A percentile compares a stretch with the other conserved stretches of the same genome.
These are phyloP conservation scores for Kuschelorhynchus macadamiae DNA, from an alignment of 2,888 invertebrate species.

Conservation along the genomic window DNA sequence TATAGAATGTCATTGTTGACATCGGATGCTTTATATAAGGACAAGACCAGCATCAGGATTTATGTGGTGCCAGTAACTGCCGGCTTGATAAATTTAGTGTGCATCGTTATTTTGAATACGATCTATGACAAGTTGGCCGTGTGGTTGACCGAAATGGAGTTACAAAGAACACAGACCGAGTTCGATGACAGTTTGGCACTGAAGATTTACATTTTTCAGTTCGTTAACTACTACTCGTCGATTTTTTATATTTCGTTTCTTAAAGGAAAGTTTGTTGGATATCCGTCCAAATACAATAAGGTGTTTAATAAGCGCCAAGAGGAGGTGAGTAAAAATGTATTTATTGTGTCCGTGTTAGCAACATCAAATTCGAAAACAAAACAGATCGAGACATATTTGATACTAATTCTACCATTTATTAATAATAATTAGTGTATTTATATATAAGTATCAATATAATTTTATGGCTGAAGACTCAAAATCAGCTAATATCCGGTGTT, in stretches of 20 bases:
- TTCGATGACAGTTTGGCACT: conserved; percentile 89
- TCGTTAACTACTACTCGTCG: conserved; percentile 91
- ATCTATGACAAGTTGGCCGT: conserved; percentile 77
- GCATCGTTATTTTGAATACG: conserved; percentile 83
- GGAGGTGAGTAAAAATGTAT: conserved; percentile 76
- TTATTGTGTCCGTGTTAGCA: too few relatives aligned
- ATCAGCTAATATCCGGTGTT: too few relatives aligned
- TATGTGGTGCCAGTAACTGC: conserved; percentile 83
- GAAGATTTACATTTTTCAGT: conserved; percentile 90
- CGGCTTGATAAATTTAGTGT: conserved; percentile 81
- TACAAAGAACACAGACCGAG: conserved; percentile 85
- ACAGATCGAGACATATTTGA: too few relatives aligned
- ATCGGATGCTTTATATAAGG: conserved; percentile 72
- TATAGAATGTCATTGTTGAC: conserved; percentile 75
- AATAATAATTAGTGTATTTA: too few relatives aligned
- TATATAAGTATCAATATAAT: too few relatives aligned
- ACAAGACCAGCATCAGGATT: conserved; percentile 72
- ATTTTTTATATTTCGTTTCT: conserved; percentile 88
- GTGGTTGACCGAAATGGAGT: conserved; percentile 80
- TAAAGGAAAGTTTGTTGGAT: conserved; percentile 84
- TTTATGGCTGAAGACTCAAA: too few relatives aligned
- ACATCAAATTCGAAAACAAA: too few relatives aligned
- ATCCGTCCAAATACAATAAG: conserved; percentile 82
- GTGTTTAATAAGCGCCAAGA: conserved; percentile 80
- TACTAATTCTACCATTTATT: too few relatives aligned